These are phyloP conservation scores for Euplagia quadripunctaria DNA, from an alignment of 2,888 invertebrate species.

Conservation along the genomic window DNA sequence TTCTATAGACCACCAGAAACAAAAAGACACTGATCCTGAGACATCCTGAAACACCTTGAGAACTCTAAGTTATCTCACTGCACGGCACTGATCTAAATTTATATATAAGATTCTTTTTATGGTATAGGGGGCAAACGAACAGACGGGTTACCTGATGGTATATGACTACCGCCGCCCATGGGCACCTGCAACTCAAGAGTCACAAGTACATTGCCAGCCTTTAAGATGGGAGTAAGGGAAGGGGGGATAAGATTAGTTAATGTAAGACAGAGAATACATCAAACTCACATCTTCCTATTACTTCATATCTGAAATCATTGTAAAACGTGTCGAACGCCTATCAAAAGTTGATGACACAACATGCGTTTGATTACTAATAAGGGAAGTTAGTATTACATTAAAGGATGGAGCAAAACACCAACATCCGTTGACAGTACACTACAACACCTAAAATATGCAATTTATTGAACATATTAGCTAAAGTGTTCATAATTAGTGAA, in stretches of 20 bases:
- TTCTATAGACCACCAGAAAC: not conserved
- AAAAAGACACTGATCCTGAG: no score
- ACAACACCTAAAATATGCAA: constrained; percentile 30
- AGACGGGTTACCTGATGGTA: no score
- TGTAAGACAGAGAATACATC: not conserved
- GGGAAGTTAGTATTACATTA: constrained; percentile 35
- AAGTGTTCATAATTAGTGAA: constrained; percentile 23
- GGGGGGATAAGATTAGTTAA: not conserved
- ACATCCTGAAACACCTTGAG: not conserved
- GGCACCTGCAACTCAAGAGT: no score
- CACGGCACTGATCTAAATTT: no score
- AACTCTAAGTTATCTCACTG: not conserved
- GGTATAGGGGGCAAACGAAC: no score
- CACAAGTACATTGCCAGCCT: no score
- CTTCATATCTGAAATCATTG: not conserved
- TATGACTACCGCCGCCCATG: no score
- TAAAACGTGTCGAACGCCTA: not conserved
- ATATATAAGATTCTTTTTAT: no score
- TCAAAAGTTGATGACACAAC: constrained; percentile 12
- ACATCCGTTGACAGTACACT: constrained; percentile 28
- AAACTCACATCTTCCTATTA: not conserved
- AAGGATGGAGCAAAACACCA: constrained; percentile 33
- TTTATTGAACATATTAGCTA: constrained; percentile 27
- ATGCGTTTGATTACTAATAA: constrained; percentile 1
- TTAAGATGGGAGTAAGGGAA: no score